Conservation (phyloP, 2,888 invertebrate genomes). For the Gibbula magus region DNA sequence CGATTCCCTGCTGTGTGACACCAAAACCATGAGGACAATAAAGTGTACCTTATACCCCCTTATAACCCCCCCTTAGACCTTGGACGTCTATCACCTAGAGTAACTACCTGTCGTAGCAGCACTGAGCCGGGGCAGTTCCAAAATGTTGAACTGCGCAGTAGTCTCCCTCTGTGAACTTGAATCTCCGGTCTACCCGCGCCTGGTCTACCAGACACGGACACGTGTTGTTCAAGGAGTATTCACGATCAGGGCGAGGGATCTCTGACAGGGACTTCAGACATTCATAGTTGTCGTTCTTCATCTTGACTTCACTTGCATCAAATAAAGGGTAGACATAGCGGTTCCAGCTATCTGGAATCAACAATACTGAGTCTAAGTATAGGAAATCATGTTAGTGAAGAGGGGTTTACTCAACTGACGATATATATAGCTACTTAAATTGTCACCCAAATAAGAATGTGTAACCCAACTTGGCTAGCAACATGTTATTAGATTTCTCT, state of each 20-base stretch:
- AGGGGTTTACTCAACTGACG: no score
- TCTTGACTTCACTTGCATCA: not conserved
- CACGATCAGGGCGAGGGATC: not conserved
- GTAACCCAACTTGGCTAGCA: no score
- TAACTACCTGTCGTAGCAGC: not conserved
- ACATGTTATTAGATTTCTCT: no score
- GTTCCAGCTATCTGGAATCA: not conserved
- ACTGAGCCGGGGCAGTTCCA: not conserved
- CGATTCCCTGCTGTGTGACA: no score
- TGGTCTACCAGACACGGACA: not conserved
- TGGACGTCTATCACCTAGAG: not conserved
- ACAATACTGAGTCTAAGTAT: no score
- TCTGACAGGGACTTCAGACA: not conserved
- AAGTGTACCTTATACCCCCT: no score
- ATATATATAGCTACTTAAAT: no score
- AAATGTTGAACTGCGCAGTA: not conserved
- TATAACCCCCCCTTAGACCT: no score
- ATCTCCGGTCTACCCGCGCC: not conserved
- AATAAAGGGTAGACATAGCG: not conserved
- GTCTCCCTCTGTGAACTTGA: not conserved
- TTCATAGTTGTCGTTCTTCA: not conserved
- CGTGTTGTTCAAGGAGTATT: not conserved
- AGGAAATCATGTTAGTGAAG: no score
- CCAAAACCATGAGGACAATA: no score
- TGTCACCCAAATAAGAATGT: no score